These are phyloP conservation scores for Mimachlamys varia DNA, from an alignment of 2,888 invertebrate species.

Conservation along the genomic window DNA sequence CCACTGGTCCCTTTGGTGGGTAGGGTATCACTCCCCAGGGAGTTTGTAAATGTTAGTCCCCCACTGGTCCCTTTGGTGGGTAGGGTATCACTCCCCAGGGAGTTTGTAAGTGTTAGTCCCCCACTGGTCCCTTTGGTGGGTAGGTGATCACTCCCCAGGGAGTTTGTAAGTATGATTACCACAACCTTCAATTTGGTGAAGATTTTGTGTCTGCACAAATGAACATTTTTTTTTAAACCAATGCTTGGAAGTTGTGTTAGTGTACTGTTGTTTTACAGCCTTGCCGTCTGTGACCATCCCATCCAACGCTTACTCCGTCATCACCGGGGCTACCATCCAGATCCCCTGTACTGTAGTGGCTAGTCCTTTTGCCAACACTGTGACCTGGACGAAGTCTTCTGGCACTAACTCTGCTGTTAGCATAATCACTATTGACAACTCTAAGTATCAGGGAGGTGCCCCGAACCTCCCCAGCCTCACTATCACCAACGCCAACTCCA, in stretches of 20 bases:
- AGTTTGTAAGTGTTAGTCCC: too few relatives aligned
- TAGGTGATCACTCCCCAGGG: not conserved
- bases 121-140: too few relatives aligned
- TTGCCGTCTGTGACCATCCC: slow-evolving; percentile 22
- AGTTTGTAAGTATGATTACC: too few relatives aligned
- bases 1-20: too few relatives aligned
- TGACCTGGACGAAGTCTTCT: slow-evolving; percentile 38
- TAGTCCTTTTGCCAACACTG: slow-evolving; percentile 30
- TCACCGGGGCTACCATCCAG: not conserved
- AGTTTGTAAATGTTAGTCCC: too few relatives aligned
- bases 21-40: not conserved
- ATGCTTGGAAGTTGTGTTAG: too few relatives aligned
- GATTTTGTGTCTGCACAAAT: too few relatives aligned
- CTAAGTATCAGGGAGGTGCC: slow-evolving; percentile 40
- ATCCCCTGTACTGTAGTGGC: slow-evolving; percentile 37
- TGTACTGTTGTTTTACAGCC: not conserved
- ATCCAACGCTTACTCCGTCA: not conserved
- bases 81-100: not conserved
- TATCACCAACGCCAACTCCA: slow-evolving; percentile 32
- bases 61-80: too few relatives aligned
- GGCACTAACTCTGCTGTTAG: slow-evolving; percentile 36
- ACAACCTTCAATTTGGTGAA: too few relatives aligned
- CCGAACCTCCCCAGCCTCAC: slow-evolving; percentile 39
- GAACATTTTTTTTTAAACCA: too few relatives aligned
- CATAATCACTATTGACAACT: slow-evolving; percentile 1